A percentile compares a stretch with the other conserved stretches of the same genome.
These are phyloP conservation scores for Gymnorhina tibicen DNA, from an alignment of 2,113 vertebrate species.

Conservation along the genomic window DNA sequence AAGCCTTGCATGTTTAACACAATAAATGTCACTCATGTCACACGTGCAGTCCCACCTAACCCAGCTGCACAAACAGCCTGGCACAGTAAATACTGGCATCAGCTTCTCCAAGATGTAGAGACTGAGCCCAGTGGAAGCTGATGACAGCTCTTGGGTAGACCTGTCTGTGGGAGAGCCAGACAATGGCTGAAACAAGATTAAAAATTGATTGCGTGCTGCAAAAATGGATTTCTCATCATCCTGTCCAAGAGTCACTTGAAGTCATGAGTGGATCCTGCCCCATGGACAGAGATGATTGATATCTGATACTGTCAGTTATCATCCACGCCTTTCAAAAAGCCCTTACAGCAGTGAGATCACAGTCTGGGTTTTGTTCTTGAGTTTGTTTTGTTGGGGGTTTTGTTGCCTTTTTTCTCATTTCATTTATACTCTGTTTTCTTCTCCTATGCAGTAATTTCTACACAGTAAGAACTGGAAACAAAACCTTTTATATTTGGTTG, in stretches of 20 bases:
- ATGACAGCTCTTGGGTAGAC: neutral
- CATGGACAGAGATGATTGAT: neutral
- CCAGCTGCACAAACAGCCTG: neutral
- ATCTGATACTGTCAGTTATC: neutral
- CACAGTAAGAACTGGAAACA: neutral
- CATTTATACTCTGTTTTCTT: neutral
- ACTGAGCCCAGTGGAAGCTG: neutral
- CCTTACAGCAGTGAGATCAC: neutral
- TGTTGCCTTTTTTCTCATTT: fast-evolving
- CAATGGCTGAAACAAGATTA: neutral
- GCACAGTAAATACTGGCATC: neutral
- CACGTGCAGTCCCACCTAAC: neutral
- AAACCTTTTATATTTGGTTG: neutral
- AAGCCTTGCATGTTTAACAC: neutral
- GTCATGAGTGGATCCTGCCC: neutral
- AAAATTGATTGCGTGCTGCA: neutral
- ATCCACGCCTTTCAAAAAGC: neutral
- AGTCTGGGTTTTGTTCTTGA: neutral
- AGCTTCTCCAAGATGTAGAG: neutral
- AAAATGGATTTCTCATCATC: neutral
- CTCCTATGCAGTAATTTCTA: neutral
- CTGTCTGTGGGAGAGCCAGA: neutral
- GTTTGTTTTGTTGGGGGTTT: neutral
- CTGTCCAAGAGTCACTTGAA: neutral
- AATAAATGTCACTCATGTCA: neutral